A percentile compares a stretch with the other conserved stretches of the same genome.
Conservation (phyloP, 1,140 invertebrate species). For the Paramacrobiotus metropolitanus region DNA sequence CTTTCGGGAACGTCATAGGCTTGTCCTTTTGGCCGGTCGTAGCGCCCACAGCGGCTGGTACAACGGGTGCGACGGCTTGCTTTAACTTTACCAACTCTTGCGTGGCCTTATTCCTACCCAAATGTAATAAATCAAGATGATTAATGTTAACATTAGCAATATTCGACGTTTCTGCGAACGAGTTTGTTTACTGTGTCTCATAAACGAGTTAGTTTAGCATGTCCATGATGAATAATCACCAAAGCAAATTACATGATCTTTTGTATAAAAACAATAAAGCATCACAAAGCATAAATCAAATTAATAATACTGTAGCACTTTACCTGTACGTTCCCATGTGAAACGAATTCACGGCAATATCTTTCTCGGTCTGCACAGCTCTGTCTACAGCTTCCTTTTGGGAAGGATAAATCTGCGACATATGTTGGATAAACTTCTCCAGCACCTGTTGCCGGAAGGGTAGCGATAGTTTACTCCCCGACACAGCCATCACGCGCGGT, state of each 20-base stretch:
- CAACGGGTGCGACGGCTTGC: neutral
- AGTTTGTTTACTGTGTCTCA: no score
- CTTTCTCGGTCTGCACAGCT: neutral
- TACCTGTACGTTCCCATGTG: neutral
- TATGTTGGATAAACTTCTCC: neutral
- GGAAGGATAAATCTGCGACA: neutral
- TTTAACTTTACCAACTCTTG: neutral
- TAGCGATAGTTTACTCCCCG: neutral
- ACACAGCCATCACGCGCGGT: neutral
- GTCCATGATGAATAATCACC: no score
- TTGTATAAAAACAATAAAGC: no score
- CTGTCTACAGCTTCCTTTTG: neutral
- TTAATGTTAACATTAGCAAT: no score
- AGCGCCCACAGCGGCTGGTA: neutral
- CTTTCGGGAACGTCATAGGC: neutral
- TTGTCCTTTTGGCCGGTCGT: neutral
- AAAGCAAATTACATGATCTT: no score
- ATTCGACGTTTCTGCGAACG: no score
- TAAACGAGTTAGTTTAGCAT: no score
- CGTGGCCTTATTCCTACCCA: no score
- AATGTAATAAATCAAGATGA: no score
- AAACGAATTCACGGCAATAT: neutral
- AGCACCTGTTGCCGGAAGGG: neutral
- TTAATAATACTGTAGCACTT: no score
- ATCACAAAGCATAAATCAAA: no score